Base-by-base conservation (phyloP, 64 coral and sea anemone species). In the Montipora capricornis region DNA sequence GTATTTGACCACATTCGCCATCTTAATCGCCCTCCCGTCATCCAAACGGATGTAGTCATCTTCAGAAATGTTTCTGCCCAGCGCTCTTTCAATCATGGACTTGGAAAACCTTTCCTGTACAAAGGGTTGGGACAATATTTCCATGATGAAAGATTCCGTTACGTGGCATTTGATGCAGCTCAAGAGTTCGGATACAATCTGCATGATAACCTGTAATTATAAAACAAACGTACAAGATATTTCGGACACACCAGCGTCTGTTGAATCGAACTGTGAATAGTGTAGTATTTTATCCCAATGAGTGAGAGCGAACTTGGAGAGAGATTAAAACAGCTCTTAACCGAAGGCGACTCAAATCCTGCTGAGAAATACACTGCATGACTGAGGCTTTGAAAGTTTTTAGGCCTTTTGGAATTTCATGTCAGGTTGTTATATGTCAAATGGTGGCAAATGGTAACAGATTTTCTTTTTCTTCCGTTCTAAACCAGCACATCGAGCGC, bases 21-120 rank as follows among this genome's bases (percentile, higher is more conserved):
- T 68, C 53, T 83, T 83, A 8, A 83, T 83, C 60, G 26, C 61
- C 61, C 47, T 83, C 12, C 44, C 16, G 37, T 83, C 81, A 2
- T 83, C 59, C 29, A 83, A 37, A 48, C 4, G 81, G 14, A 83
- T 68, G 44, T n/a, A 83, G 37, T 83, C 81, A 83, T 83, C 61
- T 4, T 68, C 37, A 14, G 60, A 67, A 64, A 68, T 44, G 58
- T 48, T 64, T 62, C 81, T 37, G 44, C 29, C 81, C 59, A 83
- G 5, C 15, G 58, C 29, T 49, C 60, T 62, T 48, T 83, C 59
- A 60, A 83, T 68, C 9, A 83, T 44, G 12, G 58, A 37, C 81
- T 8, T 64, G 20, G 81, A 67, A 48, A 83, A 83, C 15, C 19
- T 45, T 64, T 68, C 44, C 29, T 83, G 81, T 5, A 83, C 29